These are phyloP conservation scores for Zoanthus solanderi DNA, from an alignment of 92 coral and sea anemone species.

Conservation along the genomic window DNA sequence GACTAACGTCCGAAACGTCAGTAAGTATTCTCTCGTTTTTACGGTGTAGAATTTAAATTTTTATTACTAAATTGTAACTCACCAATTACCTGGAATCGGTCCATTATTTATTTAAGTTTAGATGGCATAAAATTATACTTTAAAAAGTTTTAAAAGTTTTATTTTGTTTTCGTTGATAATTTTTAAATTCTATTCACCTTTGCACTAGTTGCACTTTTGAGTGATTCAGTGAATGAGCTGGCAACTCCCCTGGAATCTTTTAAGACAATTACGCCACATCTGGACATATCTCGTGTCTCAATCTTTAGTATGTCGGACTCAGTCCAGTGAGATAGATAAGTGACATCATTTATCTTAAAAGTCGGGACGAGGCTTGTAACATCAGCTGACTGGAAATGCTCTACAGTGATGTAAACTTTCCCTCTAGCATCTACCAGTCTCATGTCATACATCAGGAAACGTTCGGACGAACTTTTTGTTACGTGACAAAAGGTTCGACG, in stretches of 20 bases:
- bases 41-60: no score
- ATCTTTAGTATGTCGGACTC: constrained; percentile 14
- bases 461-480: constrained; percentile 38
- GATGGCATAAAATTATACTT: no score
- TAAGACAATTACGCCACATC: constrained; percentile 40
- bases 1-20: no score
- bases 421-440: constrained; percentile 57
- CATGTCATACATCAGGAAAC: constrained; percentile 53
- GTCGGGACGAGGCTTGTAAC: constrained; percentile 42
- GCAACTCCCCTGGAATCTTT: constrained; percentile 55
- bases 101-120: no score
- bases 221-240: constrained; percentile 28
- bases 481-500: constrained; percentile 53
- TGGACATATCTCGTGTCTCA: constrained; percentile 9
- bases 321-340: constrained; percentile 53
- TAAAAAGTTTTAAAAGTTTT: no score
- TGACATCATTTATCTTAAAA: constrained; percentile 47
- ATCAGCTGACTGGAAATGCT: constrained; percentile 56
- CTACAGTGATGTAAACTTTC: constrained; percentile 48
- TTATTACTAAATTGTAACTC: no score
- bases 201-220: constrained; percentile 10
- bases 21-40: no score
- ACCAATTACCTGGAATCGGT: no score
- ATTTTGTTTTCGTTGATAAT: not conserved
- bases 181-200: not conserved